These are phyloP conservation scores for Heterohyrax brucei DNA, from an alignment of 2,797 vertebrate genomes.

Conservation along the genomic window DNA sequence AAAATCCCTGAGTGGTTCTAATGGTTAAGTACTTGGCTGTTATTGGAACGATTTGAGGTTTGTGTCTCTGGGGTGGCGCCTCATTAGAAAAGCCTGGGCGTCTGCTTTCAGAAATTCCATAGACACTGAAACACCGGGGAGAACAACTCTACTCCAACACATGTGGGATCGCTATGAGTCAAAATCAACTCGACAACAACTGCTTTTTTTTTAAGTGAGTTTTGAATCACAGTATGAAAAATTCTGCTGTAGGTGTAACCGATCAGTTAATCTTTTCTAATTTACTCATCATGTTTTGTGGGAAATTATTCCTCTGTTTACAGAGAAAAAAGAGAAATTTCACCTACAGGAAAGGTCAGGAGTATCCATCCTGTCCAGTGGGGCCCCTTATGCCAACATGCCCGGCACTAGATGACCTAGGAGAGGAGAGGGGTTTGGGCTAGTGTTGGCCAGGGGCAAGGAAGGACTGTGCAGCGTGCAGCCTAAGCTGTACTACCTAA, in stretches of 20 bases:
- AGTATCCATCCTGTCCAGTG: neutral
- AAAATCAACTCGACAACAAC: too few relatives aligned
- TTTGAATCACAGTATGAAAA: conserved; percentile 6
- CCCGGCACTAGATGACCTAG: neutral
- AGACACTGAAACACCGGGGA: neutral
- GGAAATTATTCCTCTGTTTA: neutral
- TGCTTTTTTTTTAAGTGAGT: neutral
- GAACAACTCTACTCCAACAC: neutral
- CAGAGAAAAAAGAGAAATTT: neutral
- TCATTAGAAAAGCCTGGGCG: neutral
- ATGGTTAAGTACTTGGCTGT: too few relatives aligned
- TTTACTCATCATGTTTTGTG: neutral
- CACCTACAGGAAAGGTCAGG: neutral
- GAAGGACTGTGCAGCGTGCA: neutral
- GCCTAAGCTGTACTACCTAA: too few relatives aligned
- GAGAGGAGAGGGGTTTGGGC: neutral
- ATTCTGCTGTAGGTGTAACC: neutral
- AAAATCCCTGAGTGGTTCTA: too few relatives aligned
- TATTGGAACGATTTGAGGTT: too few relatives aligned
- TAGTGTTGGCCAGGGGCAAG: fast-evolving
- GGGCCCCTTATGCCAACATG: neutral
- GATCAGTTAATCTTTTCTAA: neutral
- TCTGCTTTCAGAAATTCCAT: neutral
- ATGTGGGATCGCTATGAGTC: neutral
- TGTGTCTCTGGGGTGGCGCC: neutral